These are phyloP conservation scores for Apteryx mantelli DNA, from an alignment of 2,113 vertebrate genomes.

Conservation along the genomic window DNA sequence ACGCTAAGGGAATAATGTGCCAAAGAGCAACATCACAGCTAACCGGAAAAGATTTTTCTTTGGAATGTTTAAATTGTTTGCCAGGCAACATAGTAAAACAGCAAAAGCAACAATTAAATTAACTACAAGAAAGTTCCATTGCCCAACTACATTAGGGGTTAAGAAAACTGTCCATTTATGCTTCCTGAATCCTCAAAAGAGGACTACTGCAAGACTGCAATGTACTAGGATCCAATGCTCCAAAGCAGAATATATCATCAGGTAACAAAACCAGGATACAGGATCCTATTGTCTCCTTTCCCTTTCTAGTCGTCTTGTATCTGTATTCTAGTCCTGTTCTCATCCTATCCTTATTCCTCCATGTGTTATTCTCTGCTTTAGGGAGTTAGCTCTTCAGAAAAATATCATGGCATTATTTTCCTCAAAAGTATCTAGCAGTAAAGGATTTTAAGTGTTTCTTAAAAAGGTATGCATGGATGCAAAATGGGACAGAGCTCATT, in stretches of 20 bases:
- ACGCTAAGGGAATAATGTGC: neutral
- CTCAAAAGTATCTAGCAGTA: neutral
- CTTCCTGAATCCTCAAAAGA: neutral
- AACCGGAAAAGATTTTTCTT: neutral
- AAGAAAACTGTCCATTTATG: too few relatives aligned
- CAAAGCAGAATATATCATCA: rapidly evolving
- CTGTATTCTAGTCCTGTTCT: neutral
- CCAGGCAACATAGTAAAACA: neutral
- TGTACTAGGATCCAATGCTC: neutral
- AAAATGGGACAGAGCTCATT: neutral
- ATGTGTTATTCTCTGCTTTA: rapidly evolving
- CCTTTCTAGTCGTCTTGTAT: rapidly evolving
- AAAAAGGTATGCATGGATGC: neutral
- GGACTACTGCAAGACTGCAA: neutral
- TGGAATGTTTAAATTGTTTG: neutral
- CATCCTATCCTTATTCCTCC: neutral
- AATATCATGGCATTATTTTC: neutral
- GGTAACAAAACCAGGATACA: neutral
- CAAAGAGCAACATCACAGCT: neutral
- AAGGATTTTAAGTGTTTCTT: neutral
- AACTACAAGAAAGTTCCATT: neutral
- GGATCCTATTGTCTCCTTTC: neutral
- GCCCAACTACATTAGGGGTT: neutral
- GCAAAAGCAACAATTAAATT: neutral
- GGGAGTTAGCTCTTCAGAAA: neutral